Evolutionary conservation across 2,797 vertebrate species (phyloP), one percentile per base, ranked within the genome.

Genomic region (Allobates femoralis): DNA sequence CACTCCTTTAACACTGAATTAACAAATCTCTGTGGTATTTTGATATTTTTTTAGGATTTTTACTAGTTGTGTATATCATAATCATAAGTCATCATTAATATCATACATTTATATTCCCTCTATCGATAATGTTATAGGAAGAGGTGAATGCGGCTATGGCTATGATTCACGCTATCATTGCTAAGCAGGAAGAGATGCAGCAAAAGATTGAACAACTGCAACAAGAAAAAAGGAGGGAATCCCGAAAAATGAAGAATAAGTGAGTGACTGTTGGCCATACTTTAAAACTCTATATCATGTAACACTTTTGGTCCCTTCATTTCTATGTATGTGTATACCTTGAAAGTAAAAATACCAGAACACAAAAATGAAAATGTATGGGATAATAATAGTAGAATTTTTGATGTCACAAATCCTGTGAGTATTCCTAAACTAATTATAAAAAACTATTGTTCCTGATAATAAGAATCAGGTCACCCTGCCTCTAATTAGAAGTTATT

Each of bases 141-240:
- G 97, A 99, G 90, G 93, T 99, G 90, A 96, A 94, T 5, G 94
- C 94, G 85, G 95, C 96, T 0, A 93, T 98, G 93, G 94, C 95
- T 79, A 97, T 98, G 94, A 96, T 99, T 78, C 96, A 95, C 89
- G 96, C 97, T 66, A 94, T 99, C 51, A 96, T 95, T 82, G 92
- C 94, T 92, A 96, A 96, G 90, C 97, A 98, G 90, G 96, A 94
- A 89, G 97, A 98, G 79, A 94, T 96, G 89, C 96, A 97, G 92
- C 95, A 93, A 93, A 95, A 94, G 89, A 94, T 97, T 19, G 96
- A 98, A 62, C 93, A 95, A 80, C 91, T 97, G 88, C 96, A 97
- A 87, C 92, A 95, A 56, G 95, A 96, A 89, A 96, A 93, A 88
- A 89, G 94, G 1, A 93, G 94, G 64, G 95, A 95, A 90, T 95